Percentiles rank a stretch among this genome's conserved stretches.
These are phyloP conservation scores for Poecilia wingei DNA, from an alignment of 2,797 vertebrate genomes.

Conservation along the genomic window DNA sequence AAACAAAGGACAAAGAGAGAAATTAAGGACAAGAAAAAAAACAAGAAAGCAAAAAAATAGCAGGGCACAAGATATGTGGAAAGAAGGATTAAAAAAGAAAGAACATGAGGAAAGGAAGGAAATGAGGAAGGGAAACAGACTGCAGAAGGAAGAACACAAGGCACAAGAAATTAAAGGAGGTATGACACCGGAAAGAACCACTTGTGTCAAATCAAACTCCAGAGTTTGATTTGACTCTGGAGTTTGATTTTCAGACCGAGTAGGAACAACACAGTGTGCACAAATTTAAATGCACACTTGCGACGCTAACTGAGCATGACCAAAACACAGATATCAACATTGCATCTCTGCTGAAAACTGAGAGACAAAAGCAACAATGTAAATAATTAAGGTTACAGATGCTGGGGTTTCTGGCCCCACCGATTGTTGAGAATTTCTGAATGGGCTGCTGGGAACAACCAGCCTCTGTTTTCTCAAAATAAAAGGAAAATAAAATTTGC, in stretches of 20 bases:
- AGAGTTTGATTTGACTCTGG: neutral
- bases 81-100: neutral
- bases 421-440: neutral
- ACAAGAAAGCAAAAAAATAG: neutral
- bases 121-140: neutral
- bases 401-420: neutral
- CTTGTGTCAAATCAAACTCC: neutral
- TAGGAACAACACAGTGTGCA: neutral
- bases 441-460: neutral
- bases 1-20: neutral
- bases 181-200: neutral
- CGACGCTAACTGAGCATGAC: constrained; percentile 35
- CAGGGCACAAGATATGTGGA: neutral
- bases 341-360: constrained; percentile 3
- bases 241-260: neutral
- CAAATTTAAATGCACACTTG: constrained; percentile 4
- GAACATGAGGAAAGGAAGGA: neutral
- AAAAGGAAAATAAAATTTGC: neutral
- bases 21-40: neutral
- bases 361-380: constrained; percentile 8
- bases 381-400: constrained; percentile 33
- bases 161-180: neutral
- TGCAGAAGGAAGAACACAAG: neutral
- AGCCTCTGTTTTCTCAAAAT: neutral
- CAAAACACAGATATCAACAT: constrained; percentile 10